A percentile compares a stretch with the other conserved stretches of the same genome.
phyloP scores from a whole-genome alignment of 1,140 invertebrate species.

The Leptestheria dahalacensis region DNA sequence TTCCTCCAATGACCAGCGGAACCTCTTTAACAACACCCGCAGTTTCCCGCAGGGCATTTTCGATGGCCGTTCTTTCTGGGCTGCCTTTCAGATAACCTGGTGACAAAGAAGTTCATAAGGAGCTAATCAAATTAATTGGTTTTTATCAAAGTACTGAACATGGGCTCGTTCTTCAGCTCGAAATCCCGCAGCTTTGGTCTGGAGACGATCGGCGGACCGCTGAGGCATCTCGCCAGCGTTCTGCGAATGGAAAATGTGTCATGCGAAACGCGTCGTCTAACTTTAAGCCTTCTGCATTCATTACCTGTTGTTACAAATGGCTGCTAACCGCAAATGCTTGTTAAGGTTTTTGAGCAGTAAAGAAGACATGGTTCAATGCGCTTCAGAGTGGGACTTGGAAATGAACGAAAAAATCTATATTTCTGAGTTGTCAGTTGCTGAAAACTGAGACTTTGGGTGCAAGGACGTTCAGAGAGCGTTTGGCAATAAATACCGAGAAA shows the following conservation, averaged over 20 bases:
- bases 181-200: conserved; percentile 49
- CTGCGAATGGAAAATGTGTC: background rate
- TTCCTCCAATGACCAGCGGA: conserved; percentile 80
- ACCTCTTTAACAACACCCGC: conserved; percentile 43
- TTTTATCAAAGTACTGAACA: conserved; percentile 33
- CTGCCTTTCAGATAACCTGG: conserved; percentile 8
- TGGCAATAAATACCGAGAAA: background rate
- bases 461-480: background rate
- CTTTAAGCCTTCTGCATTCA: no score
- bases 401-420: no score
- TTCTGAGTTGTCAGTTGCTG: background rate
- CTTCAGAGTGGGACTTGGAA: no score
- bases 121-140: conserved; percentile 12
- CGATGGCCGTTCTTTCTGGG: background rate
- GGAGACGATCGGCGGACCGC: conserved; percentile 32
- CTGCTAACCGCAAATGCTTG: no score
- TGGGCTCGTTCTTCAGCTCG: conserved; percentile 59
- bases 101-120: conserved; percentile 1
- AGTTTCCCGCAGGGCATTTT: background rate
- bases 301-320: background rate
- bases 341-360: no score
- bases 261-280: background rate
- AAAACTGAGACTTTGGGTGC: background rate
- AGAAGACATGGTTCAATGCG: no score
- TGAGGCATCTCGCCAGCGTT: background rate